These are phyloP conservation scores for Trichoplax adhaerens DNA, from an alignment of 37 sponge, comb jelly and placozoan genomes.

Conservation along the genomic window DNA sequence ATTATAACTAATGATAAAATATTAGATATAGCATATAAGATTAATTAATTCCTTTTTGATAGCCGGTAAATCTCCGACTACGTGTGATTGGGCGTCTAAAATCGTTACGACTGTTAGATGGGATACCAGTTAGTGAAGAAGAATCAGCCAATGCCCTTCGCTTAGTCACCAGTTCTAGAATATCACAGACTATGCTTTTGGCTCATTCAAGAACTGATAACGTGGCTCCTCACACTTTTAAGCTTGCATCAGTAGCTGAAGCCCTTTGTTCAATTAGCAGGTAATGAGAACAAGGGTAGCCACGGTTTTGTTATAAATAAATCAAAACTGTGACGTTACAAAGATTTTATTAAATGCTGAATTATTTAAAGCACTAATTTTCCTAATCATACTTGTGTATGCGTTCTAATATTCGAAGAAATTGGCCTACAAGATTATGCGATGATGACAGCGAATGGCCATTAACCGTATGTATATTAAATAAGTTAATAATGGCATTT, in stretches of 20 bases:
- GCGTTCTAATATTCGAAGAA: no score
- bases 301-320: no score
- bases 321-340: no score
- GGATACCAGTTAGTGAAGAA: constrained; percentile 24
- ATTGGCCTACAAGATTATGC: no score
- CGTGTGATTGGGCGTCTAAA: constrained; percentile 33
- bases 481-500: no score
- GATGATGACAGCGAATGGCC: no score
- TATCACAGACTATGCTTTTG: constrained; percentile 45
- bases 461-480: no score
- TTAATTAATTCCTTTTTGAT: constrained; percentile 3
- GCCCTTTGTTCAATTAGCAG: constrained; percentile 14
- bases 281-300: not conserved
- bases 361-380: no score
- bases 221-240: constrained; percentile 20
- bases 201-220: constrained; percentile 18
- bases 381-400: no score
- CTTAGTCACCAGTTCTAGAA: constrained; percentile 22
- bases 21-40: not conserved
- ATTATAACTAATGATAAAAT: not conserved
- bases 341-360: no score
- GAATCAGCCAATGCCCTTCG: constrained; percentile 16
- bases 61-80: constrained; percentile 5
- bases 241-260: constrained; percentile 33
- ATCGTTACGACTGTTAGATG: constrained; percentile 18